phyloP scores from a whole-genome alignment of 1,140 invertebrate genomes.

The Drosophila nigrodunni region DNA sequence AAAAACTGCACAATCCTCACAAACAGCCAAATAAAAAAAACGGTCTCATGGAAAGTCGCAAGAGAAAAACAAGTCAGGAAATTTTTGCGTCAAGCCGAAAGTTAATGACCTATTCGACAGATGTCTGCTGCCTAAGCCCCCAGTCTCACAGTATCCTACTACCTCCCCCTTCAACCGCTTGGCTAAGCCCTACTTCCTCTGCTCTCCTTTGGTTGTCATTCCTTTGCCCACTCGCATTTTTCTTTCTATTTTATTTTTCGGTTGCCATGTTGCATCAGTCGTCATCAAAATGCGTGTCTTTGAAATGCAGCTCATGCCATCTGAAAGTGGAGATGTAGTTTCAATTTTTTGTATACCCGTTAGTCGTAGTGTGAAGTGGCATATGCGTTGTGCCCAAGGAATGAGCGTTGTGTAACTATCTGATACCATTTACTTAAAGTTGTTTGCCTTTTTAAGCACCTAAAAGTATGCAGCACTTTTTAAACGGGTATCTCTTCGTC shows the following conservation, averaged over 20 bases:
- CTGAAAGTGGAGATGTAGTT: slow-evolving; percentile 14
- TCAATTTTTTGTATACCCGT: not conserved
- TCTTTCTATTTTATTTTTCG: too few species aligned
- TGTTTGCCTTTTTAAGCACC: too few species aligned
- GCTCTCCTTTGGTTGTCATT: not conserved
- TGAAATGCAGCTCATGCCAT: slow-evolving; percentile 53
- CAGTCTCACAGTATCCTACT: not conserved
- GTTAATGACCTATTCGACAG: slow-evolving; percentile 62
- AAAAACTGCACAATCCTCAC: not conserved
- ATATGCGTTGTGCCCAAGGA: too few species aligned
- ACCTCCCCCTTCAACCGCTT: too few species aligned
- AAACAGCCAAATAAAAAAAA: not conserved
- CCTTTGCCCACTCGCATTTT: not conserved
- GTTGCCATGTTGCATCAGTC: slow-evolving; percentile 3
- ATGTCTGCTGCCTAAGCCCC: slow-evolving; percentile 7
- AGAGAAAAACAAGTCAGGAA: slow-evolving; percentile 4
- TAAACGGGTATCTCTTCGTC: too few species aligned
- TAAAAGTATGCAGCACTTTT: too few species aligned
- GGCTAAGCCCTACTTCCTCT: not conserved
- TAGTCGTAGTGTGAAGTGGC: too few species aligned
- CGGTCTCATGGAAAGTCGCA: not conserved
- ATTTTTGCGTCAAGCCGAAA: slow-evolving; percentile 28
- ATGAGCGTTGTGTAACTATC: too few species aligned
- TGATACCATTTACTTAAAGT: too few species aligned
- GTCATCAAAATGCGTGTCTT: slow-evolving; percentile 51